Conservation (phyloP, 2,888 invertebrate genomes). For the Lamellibrachia satsuma region DNA sequence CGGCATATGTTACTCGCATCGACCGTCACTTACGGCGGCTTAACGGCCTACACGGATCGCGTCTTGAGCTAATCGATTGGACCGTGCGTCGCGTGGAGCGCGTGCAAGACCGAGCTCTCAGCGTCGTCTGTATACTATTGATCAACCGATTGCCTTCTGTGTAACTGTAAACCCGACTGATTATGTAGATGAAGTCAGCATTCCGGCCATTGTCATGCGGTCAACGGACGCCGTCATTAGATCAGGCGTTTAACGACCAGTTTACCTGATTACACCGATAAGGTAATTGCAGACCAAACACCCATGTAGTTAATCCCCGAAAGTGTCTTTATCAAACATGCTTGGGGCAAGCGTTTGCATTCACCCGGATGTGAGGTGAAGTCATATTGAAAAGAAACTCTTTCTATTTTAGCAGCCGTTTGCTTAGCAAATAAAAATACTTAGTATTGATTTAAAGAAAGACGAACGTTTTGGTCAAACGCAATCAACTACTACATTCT, state of each 20-base stretch:
- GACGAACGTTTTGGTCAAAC: not conserved
- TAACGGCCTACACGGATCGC: not conserved
- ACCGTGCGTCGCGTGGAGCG: not conserved
- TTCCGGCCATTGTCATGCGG: not conserved
- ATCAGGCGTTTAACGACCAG: not conserved
- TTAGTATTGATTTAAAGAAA: slow-evolving; percentile 1
- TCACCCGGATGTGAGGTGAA: not conserved
- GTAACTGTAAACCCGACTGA: not conserved
- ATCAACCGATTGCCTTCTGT: not conserved
- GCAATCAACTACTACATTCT: not conserved
- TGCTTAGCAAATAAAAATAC: not conserved
- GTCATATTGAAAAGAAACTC: not conserved
- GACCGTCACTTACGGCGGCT: not conserved
- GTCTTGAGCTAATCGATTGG: not conserved
- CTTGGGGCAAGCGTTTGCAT: not conserved
- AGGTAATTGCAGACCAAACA: not conserved
- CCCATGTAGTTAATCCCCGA: not conserved
- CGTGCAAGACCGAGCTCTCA: not conserved
- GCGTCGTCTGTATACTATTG: not conserved
- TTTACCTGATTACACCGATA: slow-evolving; percentile 10
- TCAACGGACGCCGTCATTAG: not conserved
- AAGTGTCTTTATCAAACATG: not conserved
- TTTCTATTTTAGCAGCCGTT: not conserved
- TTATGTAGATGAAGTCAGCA: not conserved
- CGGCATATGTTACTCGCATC: not conserved